Conservation (phyloP, 2,888 invertebrate genomes). For the Drosophila gaucha region DNA sequence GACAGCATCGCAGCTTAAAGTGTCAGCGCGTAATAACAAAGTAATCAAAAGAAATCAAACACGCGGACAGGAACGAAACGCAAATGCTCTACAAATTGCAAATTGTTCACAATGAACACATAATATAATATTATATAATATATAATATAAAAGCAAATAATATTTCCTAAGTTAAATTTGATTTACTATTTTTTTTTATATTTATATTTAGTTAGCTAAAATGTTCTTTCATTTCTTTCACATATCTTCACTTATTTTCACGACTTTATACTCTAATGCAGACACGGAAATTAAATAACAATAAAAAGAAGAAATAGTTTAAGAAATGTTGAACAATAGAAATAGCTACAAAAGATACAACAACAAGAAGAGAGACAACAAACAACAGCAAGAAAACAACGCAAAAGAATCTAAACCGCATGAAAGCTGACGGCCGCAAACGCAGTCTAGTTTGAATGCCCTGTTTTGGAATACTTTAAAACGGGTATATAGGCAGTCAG, state of each 20-base stretch:
- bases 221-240: background rate
- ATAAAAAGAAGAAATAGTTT: conserved; percentile 29
- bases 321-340: conserved; percentile 41
- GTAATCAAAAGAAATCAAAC: conserved; percentile 32
- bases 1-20: conserved; percentile 54
- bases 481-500: conserved; percentile 2
- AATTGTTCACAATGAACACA: too few relatives aligned
- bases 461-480: background rate
- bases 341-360: conserved; percentile 41
- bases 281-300: conserved; percentile 52
- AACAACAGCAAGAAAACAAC: conserved; percentile 19
- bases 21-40: conserved; percentile 62
- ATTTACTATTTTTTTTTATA: too few relatives aligned
- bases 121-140: background rate
- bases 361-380: conserved; percentile 18
- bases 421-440: conserved; percentile 48
- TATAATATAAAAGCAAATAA: background rate
- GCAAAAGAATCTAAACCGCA: conserved; percentile 57
- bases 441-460: conserved; percentile 32
- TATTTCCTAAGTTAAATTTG: too few relatives aligned
- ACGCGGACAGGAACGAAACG: conserved; percentile 4
- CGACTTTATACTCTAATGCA: conserved; percentile 8
- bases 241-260: background rate
- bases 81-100: conserved; percentile 10
- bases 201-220: background rate